A percentile compares a stretch with the other conserved stretches of the same genome.
Conservation (phyloP, 2,888 invertebrate species). For the Agrotis exclamationis region DNA sequence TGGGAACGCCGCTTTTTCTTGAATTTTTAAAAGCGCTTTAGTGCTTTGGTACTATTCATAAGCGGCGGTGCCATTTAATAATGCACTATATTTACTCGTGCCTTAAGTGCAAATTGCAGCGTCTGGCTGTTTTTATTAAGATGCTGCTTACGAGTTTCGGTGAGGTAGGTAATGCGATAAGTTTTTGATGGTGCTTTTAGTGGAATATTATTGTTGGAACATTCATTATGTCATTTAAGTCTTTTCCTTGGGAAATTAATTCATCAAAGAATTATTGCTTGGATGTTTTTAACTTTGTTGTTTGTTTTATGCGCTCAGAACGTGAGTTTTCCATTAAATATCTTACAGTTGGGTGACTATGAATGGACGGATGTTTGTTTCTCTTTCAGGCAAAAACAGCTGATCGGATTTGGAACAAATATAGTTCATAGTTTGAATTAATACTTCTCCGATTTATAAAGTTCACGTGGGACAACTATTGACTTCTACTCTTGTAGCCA, state of each 20-base stretch:
- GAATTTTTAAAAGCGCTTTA: constrained; percentile 84
- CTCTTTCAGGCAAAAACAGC: too few species aligned
- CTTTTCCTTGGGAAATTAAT: neutral
- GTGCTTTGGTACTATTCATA: constrained; percentile 72
- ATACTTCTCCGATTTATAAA: too few species aligned
- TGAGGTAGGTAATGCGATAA: constrained; percentile 49
- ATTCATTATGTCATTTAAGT: constrained; percentile 15
- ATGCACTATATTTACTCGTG: constrained; percentile 52
- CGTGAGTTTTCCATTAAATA: neutral
- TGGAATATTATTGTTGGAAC: constrained; percentile 31
- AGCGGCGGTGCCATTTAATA: constrained; percentile 61
- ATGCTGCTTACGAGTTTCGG: constrained; percentile 32
- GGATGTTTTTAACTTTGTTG: neutral
- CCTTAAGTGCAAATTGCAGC: constrained; percentile 57
- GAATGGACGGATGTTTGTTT: too few species aligned
- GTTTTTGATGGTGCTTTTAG: constrained; percentile 39
- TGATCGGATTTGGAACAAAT: too few species aligned
- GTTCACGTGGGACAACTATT: too few species aligned
- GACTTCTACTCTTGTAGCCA: too few species aligned
- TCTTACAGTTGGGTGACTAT: too few species aligned
- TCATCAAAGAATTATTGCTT: neutral
- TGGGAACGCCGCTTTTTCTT: constrained; percentile 81
- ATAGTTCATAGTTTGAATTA: neutral
- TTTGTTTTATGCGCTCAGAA: too few species aligned
- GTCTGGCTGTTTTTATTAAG: constrained; percentile 34